Evolutionary conservation across 2,888 invertebrate genomes (phyloP).

Genomic region (Ferrisia virgata): DNA sequence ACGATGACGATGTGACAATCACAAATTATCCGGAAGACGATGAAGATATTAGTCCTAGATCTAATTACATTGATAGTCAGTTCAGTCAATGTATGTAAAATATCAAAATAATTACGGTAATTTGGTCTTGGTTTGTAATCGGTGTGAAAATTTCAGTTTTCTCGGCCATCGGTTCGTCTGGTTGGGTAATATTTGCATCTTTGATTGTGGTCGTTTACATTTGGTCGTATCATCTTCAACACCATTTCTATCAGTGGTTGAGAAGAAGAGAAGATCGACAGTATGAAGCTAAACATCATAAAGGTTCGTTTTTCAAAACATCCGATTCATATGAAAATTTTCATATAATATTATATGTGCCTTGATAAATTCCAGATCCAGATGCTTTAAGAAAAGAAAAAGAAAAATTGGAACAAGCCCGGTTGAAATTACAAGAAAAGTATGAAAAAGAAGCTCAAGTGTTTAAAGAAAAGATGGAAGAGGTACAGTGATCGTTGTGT

Average conservation of each 20-base stretch:
- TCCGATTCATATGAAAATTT: not conserved
- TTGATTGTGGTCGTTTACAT: not conserved
- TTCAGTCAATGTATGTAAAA: not conserved
- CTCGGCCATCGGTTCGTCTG: not conserved
- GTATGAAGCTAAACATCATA: not conserved
- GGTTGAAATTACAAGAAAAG: not conserved
- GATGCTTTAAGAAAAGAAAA: not conserved
- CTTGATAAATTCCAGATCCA: not conserved
- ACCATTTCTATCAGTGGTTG: not conserved
- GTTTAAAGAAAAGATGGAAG: slow-evolving; percentile 1
- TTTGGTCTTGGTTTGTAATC: not conserved
- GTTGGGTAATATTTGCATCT: not conserved
- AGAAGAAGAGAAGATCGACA: not conserved
- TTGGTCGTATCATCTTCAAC: not conserved
- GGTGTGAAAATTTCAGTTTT: not conserved
- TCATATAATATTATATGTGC: not conserved
- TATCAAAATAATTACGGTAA: not conserved
- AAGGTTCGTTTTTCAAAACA: not conserved
- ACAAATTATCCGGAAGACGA: not conserved
- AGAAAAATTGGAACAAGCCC: slow-evolving; percentile 2
- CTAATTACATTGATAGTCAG: not conserved
- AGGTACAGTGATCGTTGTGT: not conserved
- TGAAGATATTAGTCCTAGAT: not conserved
- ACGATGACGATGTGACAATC: not conserved
- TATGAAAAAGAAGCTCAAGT: not conserved